Evolutionary conservation across 2,797 vertebrate species (phyloP).

Genomic region (Gouania willdenowi): DNA sequence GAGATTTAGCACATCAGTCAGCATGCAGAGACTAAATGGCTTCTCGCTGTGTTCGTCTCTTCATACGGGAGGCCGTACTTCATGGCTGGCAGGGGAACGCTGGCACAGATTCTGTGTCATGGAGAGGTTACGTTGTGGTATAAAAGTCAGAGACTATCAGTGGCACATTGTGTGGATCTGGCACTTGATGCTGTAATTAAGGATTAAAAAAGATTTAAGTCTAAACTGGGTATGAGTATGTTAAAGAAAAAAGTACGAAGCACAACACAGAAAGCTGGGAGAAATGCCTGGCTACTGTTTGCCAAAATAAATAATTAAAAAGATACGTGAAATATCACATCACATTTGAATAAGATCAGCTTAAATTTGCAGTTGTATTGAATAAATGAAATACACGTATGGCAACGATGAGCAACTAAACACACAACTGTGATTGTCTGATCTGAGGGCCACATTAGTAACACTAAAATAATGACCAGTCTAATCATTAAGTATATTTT

Average conservation of each 20-base stretch:
- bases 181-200: slow-evolving; percentile 45
- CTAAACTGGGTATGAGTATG: slow-evolving; percentile 43
- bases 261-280: slow-evolving; percentile 44
- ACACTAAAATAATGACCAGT: too few species aligned
- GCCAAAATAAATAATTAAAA: slow-evolving; percentile 17
- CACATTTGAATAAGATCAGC: neutral
- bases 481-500: too few species aligned
- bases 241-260: slow-evolving; percentile 21
- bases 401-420: too few species aligned
- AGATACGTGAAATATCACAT: too few species aligned
- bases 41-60: slow-evolving; percentile 26
- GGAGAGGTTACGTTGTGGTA: slow-evolving; percentile 11
- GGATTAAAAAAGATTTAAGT: slow-evolving; percentile 44
- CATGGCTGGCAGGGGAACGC: slow-evolving; percentile 27
- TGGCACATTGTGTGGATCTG: slow-evolving; percentile 15
- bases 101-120: slow-evolving; percentile 35
- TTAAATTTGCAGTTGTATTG: neutral
- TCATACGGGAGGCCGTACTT: slow-evolving; percentile 11
- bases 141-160: slow-evolving; percentile 3
- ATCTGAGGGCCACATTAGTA: too few species aligned
- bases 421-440: too few species aligned
- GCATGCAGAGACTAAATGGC: slow-evolving; percentile 27
- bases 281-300: slow-evolving; percentile 13
- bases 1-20: slow-evolving; percentile 35
- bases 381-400: too few species aligned